A percentile compares a stretch with the other conserved stretches of the same genome.
Conservation (phyloP, 2,888 invertebrate genomes). For the Tridacna crocea region DNA sequence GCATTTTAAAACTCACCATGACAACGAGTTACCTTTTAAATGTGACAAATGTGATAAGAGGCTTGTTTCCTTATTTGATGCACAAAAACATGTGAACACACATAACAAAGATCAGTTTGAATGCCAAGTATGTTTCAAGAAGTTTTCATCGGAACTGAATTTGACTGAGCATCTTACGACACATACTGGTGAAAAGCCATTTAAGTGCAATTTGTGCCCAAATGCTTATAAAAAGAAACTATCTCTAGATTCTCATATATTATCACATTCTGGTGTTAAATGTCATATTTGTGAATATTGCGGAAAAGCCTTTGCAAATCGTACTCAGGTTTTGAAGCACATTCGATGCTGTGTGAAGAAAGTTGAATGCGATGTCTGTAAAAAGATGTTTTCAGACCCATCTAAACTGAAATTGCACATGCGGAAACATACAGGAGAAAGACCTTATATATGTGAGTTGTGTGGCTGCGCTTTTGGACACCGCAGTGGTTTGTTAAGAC, state of each 20-base stretch:
- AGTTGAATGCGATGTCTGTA: conserved; percentile 2
- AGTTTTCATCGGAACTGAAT: background rate
- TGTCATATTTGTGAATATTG: conserved; percentile 4
- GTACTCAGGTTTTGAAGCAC: background rate
- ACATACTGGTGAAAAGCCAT: background rate
- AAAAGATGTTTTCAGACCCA: background rate
- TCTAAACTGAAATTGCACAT: conserved; percentile 8
- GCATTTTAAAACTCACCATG: background rate
- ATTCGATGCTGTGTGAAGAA: conserved; percentile 4
- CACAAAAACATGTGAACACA: background rate
- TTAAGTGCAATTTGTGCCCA: background rate
- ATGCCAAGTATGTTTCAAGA: background rate
- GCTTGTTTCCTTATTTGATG: background rate
- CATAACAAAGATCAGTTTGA: background rate
- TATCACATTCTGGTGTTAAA: background rate
- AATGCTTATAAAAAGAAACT: background rate
- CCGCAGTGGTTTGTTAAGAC: background rate
- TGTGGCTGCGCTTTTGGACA: background rate
- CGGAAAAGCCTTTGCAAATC: background rate
- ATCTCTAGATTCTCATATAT: background rate
- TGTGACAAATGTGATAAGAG: background rate
- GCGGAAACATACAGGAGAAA: background rate
- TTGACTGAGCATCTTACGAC: background rate
- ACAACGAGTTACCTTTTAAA: background rate
- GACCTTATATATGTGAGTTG: conserved; percentile 6